Evolutionary conservation across 2,888 invertebrate genomes (phyloP).

Genomic region (Sphaerophoria taeniata): DNA sequence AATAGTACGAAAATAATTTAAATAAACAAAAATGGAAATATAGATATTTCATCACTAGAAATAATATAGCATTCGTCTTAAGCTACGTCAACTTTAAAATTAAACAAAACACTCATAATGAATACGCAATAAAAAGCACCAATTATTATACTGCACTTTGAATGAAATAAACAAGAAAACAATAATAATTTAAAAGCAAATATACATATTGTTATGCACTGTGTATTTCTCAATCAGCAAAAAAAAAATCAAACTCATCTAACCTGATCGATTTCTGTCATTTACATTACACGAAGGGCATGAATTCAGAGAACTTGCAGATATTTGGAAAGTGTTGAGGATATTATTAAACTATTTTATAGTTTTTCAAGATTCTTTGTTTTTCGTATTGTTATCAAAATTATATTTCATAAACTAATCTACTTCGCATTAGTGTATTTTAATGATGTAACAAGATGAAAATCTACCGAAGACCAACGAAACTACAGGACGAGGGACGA

Average conservation of each 20-base stretch:
- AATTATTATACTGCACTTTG: constrained; percentile 6
- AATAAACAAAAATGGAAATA: not conserved
- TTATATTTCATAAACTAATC: constrained; percentile 36
- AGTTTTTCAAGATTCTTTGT: constrained; percentile 44
- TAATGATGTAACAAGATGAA: constrained; percentile 77
- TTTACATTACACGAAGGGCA: constrained; percentile 58
- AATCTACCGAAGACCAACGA: constrained; percentile 41
- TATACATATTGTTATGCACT: constrained; percentile 5
- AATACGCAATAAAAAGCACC: constrained; percentile 29
- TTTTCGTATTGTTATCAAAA: constrained; percentile 37
- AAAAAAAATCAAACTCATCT: constrained; percentile 72
- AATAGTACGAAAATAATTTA: not conserved
- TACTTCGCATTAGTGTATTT: constrained; percentile 66
- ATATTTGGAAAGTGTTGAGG: not conserved
- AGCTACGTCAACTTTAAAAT: not conserved
- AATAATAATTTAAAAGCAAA: constrained; percentile 30
- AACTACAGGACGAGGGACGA: not conserved
- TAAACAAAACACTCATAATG: not conserved
- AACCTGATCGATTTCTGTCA: constrained; percentile 77
- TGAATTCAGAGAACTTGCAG: constrained; percentile 66
- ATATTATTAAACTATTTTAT: constrained; percentile 19
- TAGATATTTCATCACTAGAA: not conserved
- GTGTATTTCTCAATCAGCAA: not conserved
- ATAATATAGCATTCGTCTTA: not conserved
- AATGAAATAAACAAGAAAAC: not conserved